Base-by-base conservation (phyloP, 2,888 invertebrate species). In the Plebejus melissa region DNA sequence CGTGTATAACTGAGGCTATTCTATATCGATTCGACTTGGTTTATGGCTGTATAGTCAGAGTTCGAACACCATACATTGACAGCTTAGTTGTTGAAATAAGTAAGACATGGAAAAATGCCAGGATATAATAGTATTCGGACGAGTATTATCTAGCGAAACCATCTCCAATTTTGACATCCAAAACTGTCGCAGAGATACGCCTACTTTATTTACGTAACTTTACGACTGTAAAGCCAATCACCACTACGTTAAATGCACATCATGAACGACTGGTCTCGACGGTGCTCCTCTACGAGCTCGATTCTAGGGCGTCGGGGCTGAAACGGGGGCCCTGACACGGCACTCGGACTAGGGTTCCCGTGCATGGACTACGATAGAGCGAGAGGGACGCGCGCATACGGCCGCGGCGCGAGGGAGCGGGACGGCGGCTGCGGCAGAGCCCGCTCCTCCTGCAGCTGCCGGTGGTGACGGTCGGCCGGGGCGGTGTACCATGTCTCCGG, bases 351-450 rank as follows among this genome's bases (percentile, higher is more conserved):
- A 16, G 72, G 81, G 83, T 88, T 90, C 90, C 90, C 86, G 88
- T 91, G 91, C 90, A 91, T 83, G 84, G 83, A 82, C 81, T 87
- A 84, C 84, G 82, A 79, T 79, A 80, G 87, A 87, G 85, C 81
- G 87, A 84, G 87, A 85, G 81, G 82, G 83, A 82, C 78, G 81
- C 80, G 82, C 79, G 79, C 79, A 78, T 75, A 80, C 77, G 78
- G 78, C 76, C 71, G 77, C 76, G 77, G 78, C 77, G 80, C 83
- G 84, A 80, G 87, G 80, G 88, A 90, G 83, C 79, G 87, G 81
- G 89, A 90, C 83, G 83, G 80, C 81, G 84, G 87, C 87, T 88
- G 90, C 89, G 89, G 88, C 86, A 83, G 83, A 83, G 81, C 81
- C 82, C 77, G 77, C 80, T 74, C 77, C 79, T 57, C 41, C 77